These are phyloP conservation scores for Rhagoletis zephyria DNA, from an alignment of 1,140 invertebrate genomes.

Conservation along the genomic window DNA sequence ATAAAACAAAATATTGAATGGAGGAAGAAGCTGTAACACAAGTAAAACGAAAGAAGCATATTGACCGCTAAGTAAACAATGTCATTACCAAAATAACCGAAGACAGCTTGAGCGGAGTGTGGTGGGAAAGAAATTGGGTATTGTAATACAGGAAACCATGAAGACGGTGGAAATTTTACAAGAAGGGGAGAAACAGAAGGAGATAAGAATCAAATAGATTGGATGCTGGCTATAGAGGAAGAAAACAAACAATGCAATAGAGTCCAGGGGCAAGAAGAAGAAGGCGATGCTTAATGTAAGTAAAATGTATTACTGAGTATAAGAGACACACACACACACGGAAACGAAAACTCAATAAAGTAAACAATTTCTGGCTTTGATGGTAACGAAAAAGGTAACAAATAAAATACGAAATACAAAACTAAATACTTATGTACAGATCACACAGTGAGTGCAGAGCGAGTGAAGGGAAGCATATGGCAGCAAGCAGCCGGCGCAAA, in stretches of 20 bases:
- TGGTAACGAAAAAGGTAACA: constrained; percentile 8
- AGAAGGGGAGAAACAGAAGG: background rate
- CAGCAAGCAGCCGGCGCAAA: background rate
- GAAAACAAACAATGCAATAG: background rate
- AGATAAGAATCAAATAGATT: background rate
- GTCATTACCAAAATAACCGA: constrained; percentile 20
- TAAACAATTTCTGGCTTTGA: constrained; percentile 30
- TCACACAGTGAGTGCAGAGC: constrained; percentile 7
- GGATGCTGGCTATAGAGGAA: background rate
- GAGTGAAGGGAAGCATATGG: background rate
- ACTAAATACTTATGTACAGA: background rate
- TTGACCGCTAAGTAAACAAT: constrained; percentile 51
- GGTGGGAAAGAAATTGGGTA: background rate
- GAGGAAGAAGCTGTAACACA: background rate
- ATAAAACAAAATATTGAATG: no score
- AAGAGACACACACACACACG: background rate
- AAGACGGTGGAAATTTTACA: constrained; percentile 6
- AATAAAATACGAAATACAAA: background rate
- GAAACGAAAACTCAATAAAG: background rate
- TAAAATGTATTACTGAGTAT: background rate
- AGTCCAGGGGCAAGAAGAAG: background rate
- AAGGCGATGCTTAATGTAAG: no score
- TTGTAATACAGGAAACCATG: constrained; percentile 31
- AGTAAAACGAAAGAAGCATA: background rate
- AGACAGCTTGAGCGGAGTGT: background rate